A percentile compares a stretch with the other conserved stretches of the same genome.
These are phyloP conservation scores for Diaphora mendica DNA, from an alignment of 2,888 invertebrate genomes.

Conservation along the genomic window DNA sequence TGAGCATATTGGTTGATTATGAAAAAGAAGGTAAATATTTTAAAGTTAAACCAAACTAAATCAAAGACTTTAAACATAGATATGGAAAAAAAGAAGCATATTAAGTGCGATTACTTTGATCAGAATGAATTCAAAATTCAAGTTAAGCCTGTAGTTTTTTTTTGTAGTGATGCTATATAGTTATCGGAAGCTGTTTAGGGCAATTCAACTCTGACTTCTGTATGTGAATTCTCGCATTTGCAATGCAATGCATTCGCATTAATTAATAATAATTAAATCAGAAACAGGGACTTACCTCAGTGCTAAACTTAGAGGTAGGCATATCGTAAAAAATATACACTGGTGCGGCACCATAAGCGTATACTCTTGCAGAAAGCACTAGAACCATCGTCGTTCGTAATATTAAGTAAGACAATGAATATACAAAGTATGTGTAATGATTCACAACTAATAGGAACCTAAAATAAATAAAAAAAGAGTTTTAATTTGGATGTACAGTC, in stretches of 20 bases:
- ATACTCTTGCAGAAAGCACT: constrained; percentile 1
- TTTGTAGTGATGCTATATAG: too few species aligned
- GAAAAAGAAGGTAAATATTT: too few species aligned
- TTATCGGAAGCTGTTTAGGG: too few species aligned
- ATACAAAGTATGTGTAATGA: background rate
- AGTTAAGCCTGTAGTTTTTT: too few species aligned
- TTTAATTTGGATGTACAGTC: background rate
- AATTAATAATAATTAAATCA: background rate
- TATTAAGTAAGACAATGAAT: constrained; percentile 4
- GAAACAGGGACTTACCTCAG: constrained; percentile 2
- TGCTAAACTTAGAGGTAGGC: background rate
- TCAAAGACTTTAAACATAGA: too few species aligned
- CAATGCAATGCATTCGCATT: too few species aligned
- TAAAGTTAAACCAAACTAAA: too few species aligned
- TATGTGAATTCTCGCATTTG: too few species aligned
- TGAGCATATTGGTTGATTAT: too few species aligned
- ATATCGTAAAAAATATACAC: constrained; percentile 2
- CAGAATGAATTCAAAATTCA: too few species aligned
- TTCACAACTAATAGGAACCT: background rate
- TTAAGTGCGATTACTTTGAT: too few species aligned
- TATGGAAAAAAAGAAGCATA: background rate
- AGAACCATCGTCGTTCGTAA: background rate
- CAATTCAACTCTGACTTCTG: background rate
- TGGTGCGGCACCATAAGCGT: background rate
- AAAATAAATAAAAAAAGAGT: background rate